These are phyloP conservation scores for Teinopalpus imperialis DNA, from an alignment of 2,888 invertebrate species.

Conservation along the genomic window DNA sequence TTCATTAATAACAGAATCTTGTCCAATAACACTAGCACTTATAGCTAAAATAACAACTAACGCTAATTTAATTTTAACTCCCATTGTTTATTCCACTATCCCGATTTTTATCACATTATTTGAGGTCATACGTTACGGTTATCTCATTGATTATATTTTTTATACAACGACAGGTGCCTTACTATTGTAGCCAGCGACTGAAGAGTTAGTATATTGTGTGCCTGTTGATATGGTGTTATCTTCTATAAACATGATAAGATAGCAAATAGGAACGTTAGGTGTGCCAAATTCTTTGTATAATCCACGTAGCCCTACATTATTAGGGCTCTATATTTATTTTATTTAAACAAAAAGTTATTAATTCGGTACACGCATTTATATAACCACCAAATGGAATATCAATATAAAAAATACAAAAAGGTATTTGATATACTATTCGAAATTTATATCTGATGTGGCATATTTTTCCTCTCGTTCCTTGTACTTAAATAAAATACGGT, in stretches of 20 bases:
- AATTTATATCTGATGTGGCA: too few relatives aligned
- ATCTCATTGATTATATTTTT: constrained; percentile 47
- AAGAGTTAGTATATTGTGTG: constrained; percentile 60
- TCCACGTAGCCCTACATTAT: constrained; percentile 51
- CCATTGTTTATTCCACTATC: constrained; percentile 58
- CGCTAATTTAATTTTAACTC: constrained; percentile 57
- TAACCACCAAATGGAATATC: neutral
- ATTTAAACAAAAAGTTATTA: constrained; percentile 11
- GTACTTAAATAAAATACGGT: too few relatives aligned
- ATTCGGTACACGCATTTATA: neutral
- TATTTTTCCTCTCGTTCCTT: too few relatives aligned
- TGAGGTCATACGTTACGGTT: constrained; percentile 40
- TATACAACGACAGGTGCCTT: constrained; percentile 60
- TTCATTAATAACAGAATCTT: constrained; percentile 51
- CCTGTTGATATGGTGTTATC: constrained; percentile 72
- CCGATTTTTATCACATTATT: constrained; percentile 57
- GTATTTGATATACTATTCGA: too few relatives aligned
- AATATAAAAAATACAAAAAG: too few relatives aligned
- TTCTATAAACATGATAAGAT: constrained; percentile 72
- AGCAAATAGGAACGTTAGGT: constrained; percentile 76
- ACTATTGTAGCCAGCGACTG: constrained; percentile 63
- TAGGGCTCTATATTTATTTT: constrained; percentile 32
- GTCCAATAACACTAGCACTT: constrained; percentile 64
- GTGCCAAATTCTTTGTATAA: constrained; percentile 81
- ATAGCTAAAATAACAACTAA: constrained; percentile 56